Evolutionary conservation across 1,140 invertebrate genomes (phyloP).

Genomic region (Drosophila athabasca): DNA sequence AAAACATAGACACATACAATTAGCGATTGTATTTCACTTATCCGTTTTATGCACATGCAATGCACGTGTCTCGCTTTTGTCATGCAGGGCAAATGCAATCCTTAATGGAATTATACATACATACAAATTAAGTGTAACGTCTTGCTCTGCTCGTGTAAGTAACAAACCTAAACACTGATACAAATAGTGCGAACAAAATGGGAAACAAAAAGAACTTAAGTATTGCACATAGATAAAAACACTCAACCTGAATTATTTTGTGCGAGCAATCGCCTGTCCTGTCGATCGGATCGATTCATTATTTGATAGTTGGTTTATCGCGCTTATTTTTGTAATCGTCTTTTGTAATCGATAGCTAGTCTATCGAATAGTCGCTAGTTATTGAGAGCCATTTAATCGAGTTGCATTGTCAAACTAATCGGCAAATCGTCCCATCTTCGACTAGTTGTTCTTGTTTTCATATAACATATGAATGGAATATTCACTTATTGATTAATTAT

Average conservation of each 20-base stretch:
- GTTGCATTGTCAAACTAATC: no score
- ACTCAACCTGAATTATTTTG: constrained; percentile 29
- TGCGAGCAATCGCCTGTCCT: no score
- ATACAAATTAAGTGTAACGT: constrained; percentile 24
- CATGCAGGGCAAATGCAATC: constrained; percentile 18
- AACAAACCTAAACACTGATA: constrained; percentile 47
- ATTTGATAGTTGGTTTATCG: constrained; percentile 3
- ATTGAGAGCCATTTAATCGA: no score
- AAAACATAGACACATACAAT: constrained; percentile 20
- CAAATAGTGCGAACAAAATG: constrained; percentile 11
- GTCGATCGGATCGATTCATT: background rate
- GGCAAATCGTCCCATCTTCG: no score
- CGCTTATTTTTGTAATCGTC: no score
- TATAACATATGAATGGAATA: no score
- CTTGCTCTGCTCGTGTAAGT: constrained; percentile 14
- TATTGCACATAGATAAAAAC: constrained; percentile 39
- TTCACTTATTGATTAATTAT: no score
- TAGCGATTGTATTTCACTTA: constrained; percentile 5
- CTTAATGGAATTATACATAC: constrained; percentile 25
- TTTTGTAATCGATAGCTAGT: no score
- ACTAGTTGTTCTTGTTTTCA: no score
- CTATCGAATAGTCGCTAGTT: no score
- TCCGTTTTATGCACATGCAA: background rate
- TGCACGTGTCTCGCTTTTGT: background rate
- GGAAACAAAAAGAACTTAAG: constrained; percentile 1